phyloP scores from a whole-genome alignment of 1,140 invertebrate species.

The Manduca sexta region DNA sequence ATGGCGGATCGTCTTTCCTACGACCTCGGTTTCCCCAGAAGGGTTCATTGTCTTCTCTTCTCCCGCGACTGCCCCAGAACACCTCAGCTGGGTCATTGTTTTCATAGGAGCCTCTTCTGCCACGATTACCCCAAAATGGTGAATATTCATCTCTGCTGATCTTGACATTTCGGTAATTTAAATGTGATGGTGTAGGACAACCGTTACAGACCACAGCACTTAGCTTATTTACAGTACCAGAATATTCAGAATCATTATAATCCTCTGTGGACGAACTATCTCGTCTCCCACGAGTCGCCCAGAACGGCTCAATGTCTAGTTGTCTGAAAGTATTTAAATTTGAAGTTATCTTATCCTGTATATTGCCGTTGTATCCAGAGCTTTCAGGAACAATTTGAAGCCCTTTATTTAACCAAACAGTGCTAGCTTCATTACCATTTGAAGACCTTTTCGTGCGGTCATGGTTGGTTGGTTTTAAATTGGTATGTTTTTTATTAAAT shows the following conservation, averaged over 20 bases:
- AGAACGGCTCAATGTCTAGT: slow-evolving; percentile 41
- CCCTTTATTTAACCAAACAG: slow-evolving; percentile 27
- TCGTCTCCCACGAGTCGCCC: slow-evolving; percentile 46
- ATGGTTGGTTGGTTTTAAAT: slow-evolving; percentile 16
- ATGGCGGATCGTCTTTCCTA: slow-evolving; percentile 26
- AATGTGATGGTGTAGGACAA: background rate
- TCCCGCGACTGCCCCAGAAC: slow-evolving; percentile 22
- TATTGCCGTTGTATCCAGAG: slow-evolving; percentile 1
- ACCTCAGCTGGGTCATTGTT: slow-evolving; percentile 5
- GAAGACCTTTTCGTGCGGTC: slow-evolving; percentile 40
- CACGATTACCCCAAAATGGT: slow-evolving; percentile 48
- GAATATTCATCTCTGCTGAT: slow-evolving; percentile 25
- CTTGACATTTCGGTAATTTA: slow-evolving; percentile 14
- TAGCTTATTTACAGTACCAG: background rate
- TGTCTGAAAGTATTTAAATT: background rate
- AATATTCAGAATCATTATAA: slow-evolving; percentile 14
- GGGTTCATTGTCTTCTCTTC: slow-evolving; percentile 31
- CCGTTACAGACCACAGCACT: background rate
- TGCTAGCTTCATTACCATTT: slow-evolving; percentile 18
- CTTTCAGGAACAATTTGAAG: slow-evolving; percentile 14
- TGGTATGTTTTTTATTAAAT: slow-evolving; percentile 23
- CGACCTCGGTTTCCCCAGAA: slow-evolving; percentile 29
- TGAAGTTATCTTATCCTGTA: slow-evolving; percentile 1
- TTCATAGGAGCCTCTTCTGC: slow-evolving; percentile 25
- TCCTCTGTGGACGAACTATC: slow-evolving; percentile 39